A percentile compares a stretch with the other conserved stretches of the same genome.
Evolutionary conservation across 2,113 vertebrate genomes (phyloP).

Genomic region (Leptosomus discolor): DNA sequence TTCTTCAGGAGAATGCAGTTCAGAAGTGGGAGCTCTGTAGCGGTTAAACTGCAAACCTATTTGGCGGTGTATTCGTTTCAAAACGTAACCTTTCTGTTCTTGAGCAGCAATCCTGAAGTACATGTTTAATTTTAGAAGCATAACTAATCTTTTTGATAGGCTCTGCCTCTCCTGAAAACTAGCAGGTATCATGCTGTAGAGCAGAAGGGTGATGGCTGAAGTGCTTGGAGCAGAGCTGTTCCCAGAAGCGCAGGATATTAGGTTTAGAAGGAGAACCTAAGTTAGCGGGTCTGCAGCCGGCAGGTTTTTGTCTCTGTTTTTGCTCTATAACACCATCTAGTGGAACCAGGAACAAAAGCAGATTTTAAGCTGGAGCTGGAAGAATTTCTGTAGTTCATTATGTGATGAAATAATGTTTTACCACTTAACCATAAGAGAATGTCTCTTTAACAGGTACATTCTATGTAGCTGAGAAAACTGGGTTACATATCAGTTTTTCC

Average conservation of each 20-base stretch:
- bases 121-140: not conserved
- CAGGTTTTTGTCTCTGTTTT: not conserved
- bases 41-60: not conserved
- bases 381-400: not conserved
- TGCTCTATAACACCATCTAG: conserved; percentile 13
- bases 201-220: not conserved
- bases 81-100: not conserved
- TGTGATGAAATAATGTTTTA: not conserved
- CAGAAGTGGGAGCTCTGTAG: not conserved
- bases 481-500: not conserved
- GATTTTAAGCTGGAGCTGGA: not conserved
- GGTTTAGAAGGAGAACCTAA: not conserved
- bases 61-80: not conserved
- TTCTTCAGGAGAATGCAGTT: not conserved
- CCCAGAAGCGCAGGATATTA: not conserved
- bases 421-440: not conserved
- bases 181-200: not conserved
- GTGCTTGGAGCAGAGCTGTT: not conserved
- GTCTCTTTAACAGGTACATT: not conserved
- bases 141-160: not conserved
- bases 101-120: not conserved
- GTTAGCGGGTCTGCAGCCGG: not conserved
- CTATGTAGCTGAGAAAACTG: not conserved
- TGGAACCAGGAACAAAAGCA: not conserved
- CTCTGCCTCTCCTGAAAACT: not conserved